Conservation (phyloP, 2,888 invertebrate genomes). For the Elegia similella region DNA sequence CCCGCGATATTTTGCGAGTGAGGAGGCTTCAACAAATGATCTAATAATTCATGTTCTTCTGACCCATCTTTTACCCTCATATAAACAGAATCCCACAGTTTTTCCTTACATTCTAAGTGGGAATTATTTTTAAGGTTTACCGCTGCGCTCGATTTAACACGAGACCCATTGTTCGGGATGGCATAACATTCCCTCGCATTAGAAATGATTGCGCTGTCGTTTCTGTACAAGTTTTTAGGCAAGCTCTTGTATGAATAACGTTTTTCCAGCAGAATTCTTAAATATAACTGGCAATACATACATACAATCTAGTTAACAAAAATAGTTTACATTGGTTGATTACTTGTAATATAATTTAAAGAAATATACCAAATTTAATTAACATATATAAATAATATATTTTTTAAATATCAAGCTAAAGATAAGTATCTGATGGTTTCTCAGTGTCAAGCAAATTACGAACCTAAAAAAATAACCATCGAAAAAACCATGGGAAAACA, state of each 20-base stretch:
- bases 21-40: conserved; percentile 37
- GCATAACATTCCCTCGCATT: conserved; percentile 10
- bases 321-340: too few relatives aligned
- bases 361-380: too few relatives aligned
- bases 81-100: conserved; percentile 51
- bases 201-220: conserved; percentile 13
- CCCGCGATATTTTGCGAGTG: conserved; percentile 22
- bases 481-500: too few relatives aligned
- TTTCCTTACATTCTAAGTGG: conserved; percentile 40
- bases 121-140: conserved; percentile 43
- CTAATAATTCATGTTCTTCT: conserved; percentile 50
- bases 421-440: too few relatives aligned
- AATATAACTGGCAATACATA: too few relatives aligned
- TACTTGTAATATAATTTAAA: too few relatives aligned
- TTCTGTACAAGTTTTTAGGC: neutral
- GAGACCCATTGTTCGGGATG: conserved; percentile 17
- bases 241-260: neutral
- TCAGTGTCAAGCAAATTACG: too few relatives aligned
- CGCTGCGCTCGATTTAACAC: conserved; percentile 16
- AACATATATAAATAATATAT: too few relatives aligned
- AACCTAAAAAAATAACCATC: too few relatives aligned
- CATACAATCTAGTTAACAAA: too few relatives aligned
- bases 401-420: too few relatives aligned
- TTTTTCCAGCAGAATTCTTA: too few relatives aligned
- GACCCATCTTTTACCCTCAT: conserved; percentile 51